Evolutionary conservation across 2,888 invertebrate genomes (phyloP), one percentile per base, ranked within the genome.

Genomic region (Marasmarcha lunaedactyla): DNA sequence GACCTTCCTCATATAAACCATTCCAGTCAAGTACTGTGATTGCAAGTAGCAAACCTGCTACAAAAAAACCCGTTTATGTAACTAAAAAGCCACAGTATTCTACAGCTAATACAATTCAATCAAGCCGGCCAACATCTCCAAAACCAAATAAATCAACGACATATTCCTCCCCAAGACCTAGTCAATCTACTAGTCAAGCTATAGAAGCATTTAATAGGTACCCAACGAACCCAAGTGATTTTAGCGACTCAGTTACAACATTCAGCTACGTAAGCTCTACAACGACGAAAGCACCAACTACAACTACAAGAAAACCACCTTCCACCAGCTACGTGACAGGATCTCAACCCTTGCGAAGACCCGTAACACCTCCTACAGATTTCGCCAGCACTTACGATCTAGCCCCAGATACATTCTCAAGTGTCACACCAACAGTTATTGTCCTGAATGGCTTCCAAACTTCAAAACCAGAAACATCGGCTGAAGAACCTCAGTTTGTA

Each of bases 251-350:
- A 14, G 52, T 83, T 1, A 79, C 76, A 5, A 77, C 71, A 9
- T 83, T 79, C 45, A 73, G 64, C 46, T 71, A 71, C 39, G 71
- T 76, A 14, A 76, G 70, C 48, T 76, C 70, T 0, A 71, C 77
- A 1, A 76, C 77, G 0, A 51, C 60, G 7, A 60, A 57, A 30
- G 69, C 72, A 9, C 63, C 65, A 12, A 62, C 68, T 0, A 64
- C 71, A 9, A 68, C 72, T 1, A 67, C 69, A 35, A 65, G 59
- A 59, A 69, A 56, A 51, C 69, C 71, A 33, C 76, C 77, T 11
- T 85, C 78, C 25, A 84, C 78, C 1, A 85, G 83, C 50, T 70
- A 86, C 49, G 65, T 86, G 1, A 68, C 79, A 35, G 84, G 76
- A 39, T 63, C 67, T 14, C 67, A 85, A 15, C 84, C 85, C 1